Evolutionary conservation across 2,797 vertebrate species (phyloP).

Genomic region (Xiphophorus birchmanni): DNA sequence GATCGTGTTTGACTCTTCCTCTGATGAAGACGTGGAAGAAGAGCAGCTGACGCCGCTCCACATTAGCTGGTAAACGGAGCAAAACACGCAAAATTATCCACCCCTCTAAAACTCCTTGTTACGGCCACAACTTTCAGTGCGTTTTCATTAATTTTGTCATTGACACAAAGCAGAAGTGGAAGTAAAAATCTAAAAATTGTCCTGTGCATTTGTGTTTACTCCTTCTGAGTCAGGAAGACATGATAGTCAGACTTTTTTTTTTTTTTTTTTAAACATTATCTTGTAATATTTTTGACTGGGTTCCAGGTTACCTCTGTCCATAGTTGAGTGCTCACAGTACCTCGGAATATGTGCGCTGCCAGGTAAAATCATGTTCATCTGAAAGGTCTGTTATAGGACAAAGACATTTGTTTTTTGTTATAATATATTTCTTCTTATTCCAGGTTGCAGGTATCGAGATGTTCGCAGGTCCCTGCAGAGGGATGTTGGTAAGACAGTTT

Average conservation of each 20-base stretch:
- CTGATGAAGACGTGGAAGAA: constrained; percentile 83
- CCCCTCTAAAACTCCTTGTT: neutral
- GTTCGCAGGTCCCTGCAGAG: constrained; percentile 87
- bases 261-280: neutral
- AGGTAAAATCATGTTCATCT: constrained; percentile 74
- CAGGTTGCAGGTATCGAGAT: constrained; percentile 92
- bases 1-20: constrained; percentile 89
- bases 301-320: constrained; percentile 85
- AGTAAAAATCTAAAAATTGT: neutral
- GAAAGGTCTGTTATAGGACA: neutral
- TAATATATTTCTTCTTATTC: neutral
- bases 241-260: neutral
- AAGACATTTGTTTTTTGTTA: neutral
- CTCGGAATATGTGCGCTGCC: constrained; percentile 90
- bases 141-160: neutral
- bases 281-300: neutral
- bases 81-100: neutral
- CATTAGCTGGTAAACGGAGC: constrained; percentile 83
- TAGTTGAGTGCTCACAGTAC: constrained; percentile 81
- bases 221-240: neutral
- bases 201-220: neutral
- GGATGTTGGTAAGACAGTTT: constrained; percentile 83
- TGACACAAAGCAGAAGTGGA: neutral
- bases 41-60: constrained; percentile 80
- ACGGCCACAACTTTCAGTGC: neutral